These are phyloP conservation scores for Minunthozetes semirufus DNA, from an alignment of 2,888 invertebrate genomes.

Conservation along the genomic window DNA sequence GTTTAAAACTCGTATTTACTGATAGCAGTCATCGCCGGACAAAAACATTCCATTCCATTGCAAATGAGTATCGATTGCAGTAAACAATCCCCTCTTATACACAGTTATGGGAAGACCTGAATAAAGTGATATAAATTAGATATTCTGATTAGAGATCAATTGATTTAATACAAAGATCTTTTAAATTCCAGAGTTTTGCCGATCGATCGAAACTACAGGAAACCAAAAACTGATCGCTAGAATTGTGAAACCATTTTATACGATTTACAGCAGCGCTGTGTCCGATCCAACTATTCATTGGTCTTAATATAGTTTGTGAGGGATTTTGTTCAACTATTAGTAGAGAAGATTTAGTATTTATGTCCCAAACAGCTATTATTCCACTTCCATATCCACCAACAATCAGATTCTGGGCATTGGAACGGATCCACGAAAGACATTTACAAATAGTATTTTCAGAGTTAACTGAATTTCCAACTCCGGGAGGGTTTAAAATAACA, in stretches of 20 bases:
- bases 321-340: slow-evolving; percentile 49
- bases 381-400: slow-evolving; percentile 65
- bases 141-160: neutral
- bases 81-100: slow-evolving; percentile 50
- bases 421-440: slow-evolving; percentile 44
- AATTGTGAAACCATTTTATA: slow-evolving; percentile 46
- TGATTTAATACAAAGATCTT: slow-evolving; percentile 46
- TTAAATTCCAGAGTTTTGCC: slow-evolving; percentile 42
- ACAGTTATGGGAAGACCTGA: slow-evolving; percentile 47
- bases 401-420: slow-evolving; percentile 50
- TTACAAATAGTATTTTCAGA: slow-evolving; percentile 11
- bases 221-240: slow-evolving; percentile 36
- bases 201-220: slow-evolving; percentile 38
- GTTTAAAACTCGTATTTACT: slow-evolving; percentile 38
- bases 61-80: slow-evolving; percentile 53
- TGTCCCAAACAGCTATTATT: slow-evolving; percentile 59
- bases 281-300: slow-evolving; percentile 57
- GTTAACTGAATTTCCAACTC: slow-evolving; percentile 7
- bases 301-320: slow-evolving; percentile 53
- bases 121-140: slow-evolving; percentile 4
- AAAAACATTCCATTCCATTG: slow-evolving; percentile 52
- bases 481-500: slow-evolving; percentile 21
- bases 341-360: slow-evolving; percentile 54
- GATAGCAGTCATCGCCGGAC: slow-evolving; percentile 44
- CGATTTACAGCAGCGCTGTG: slow-evolving; percentile 57